These are phyloP conservation scores for Eretmochelys imbricata DNA, from an alignment of 2,113 vertebrate species.

Conservation along the genomic window DNA sequence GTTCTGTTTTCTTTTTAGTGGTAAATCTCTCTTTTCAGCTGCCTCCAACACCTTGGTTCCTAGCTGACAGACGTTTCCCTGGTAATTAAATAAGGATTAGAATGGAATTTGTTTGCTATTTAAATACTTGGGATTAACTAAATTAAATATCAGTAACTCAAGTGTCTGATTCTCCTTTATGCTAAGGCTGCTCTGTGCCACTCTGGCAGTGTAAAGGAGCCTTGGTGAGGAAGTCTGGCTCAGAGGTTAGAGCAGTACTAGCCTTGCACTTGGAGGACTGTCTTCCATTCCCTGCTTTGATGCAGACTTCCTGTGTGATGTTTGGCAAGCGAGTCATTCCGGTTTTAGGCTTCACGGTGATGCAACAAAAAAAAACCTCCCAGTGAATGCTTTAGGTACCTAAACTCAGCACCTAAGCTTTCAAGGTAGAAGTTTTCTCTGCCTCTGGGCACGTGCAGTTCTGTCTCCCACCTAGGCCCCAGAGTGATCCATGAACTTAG, in stretches of 20 bases:
- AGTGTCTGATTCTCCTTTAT: neutral
- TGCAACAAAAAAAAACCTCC: neutral
- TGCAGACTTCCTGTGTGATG: neutral
- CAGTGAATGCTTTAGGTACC: neutral
- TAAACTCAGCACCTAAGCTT: neutral
- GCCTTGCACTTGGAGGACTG: neutral
- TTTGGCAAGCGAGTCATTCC: neutral
- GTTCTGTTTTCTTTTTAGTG: neutral
- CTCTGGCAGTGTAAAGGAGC: neutral
- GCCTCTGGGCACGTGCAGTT: too few species aligned
- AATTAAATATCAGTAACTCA: neutral
- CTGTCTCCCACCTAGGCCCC: too few species aligned
- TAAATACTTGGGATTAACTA: neutral
- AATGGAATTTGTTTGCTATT: neutral
- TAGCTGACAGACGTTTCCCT: neutral
- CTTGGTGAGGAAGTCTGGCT: neutral
- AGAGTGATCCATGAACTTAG: too few species aligned
- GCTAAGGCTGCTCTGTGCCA: accelerated
- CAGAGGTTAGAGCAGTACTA: neutral
- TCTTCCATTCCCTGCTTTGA: neutral
- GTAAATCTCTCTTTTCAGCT: neutral
- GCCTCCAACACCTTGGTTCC: neutral
- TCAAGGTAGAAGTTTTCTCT: neutral
- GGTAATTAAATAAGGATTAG: conserved; percentile 22
- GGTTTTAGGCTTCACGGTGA: neutral